Evolutionary conservation across 92 coral and sea anemone species (phyloP).

Genomic region (Meandrina meandrites): DNA sequence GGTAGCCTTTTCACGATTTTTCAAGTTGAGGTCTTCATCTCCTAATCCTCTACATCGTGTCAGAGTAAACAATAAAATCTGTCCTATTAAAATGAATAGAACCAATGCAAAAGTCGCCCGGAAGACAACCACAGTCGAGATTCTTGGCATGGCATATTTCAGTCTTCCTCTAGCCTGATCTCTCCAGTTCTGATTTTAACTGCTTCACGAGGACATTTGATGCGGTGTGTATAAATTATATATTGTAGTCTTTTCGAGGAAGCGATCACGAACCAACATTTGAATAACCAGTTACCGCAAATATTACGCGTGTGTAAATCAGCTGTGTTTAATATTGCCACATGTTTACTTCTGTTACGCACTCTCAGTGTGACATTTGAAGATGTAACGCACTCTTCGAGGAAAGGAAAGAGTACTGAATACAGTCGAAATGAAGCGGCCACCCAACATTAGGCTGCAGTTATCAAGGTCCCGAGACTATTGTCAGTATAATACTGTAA

Average conservation of each 20-base stretch:
- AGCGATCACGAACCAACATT: conserved; percentile 1
- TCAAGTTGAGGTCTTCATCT: conserved; percentile 35
- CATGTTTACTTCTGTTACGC: conserved; percentile 6
- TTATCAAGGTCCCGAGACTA: too few relatives aligned
- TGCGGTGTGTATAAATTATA: conserved; percentile 31
- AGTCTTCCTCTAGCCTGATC: neutral
- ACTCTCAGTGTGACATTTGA: conserved; percentile 13
- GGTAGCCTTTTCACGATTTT: conserved; percentile 1
- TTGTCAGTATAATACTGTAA: too few relatives aligned
- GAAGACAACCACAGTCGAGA: conserved; percentile 69
- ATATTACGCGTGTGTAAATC: conserved; percentile 7
- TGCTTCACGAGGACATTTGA: neutral
- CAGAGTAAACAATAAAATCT: conserved; percentile 70
- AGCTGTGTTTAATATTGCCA: conserved; percentile 49
- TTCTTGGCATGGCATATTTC: conserved; percentile 77
- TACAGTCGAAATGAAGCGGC: too few relatives aligned
- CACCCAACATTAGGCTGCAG: too few relatives aligned
- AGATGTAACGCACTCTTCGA: conserved; percentile 16
- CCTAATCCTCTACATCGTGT: conserved; percentile 58
- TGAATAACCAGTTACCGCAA: conserved; percentile 37
- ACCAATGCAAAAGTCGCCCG: conserved; percentile 82
- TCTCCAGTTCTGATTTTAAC: neutral
- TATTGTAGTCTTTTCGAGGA: neutral
- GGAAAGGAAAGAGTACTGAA: too few relatives aligned
- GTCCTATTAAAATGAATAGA: conserved; percentile 69